phyloP scores from a whole-genome alignment of 2,888 invertebrate genomes.

The Endotricha flammealis region DNA sequence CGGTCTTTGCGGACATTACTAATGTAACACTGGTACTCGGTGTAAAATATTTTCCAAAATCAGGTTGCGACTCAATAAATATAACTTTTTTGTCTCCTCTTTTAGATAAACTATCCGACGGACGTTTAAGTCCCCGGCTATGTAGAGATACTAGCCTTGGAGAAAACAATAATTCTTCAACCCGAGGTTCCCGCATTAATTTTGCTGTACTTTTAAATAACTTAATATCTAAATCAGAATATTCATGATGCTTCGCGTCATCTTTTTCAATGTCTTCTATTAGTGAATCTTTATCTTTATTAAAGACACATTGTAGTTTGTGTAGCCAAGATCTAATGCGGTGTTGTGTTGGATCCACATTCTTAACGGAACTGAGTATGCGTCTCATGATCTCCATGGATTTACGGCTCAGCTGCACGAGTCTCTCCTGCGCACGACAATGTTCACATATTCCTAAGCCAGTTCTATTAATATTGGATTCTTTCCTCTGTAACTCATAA shows the following conservation, averaged over 20 bases:
- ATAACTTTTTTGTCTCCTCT: neutral
- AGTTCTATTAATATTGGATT: slow-evolving; percentile 17
- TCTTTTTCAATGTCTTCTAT: slow-evolving; percentile 12
- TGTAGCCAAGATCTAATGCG: slow-evolving; percentile 27
- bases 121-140: no score
- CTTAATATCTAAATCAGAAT: slow-evolving; percentile 21
- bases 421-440: slow-evolving; percentile 30
- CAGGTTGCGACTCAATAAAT: neutral
- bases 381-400: no score
- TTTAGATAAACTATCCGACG: no score
- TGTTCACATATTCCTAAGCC: slow-evolving; percentile 47
- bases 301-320: slow-evolving; percentile 27
- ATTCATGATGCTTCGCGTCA: slow-evolving; percentile 7
- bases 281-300: slow-evolving; percentile 20
- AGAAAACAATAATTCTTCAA: slow-evolving; percentile 7
- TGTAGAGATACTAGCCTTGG: neutral
- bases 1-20: no score
- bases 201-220: slow-evolving; percentile 12
- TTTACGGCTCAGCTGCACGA: no score
- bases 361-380: no score
- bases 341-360: no score
- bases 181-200: slow-evolving; percentile 9
- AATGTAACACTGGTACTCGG: no score
- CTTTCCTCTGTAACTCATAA: no score
- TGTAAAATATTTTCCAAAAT: no score